phyloP scores from a whole-genome alignment of 2,888 invertebrate genomes.

The Agrochola macilenta region DNA sequence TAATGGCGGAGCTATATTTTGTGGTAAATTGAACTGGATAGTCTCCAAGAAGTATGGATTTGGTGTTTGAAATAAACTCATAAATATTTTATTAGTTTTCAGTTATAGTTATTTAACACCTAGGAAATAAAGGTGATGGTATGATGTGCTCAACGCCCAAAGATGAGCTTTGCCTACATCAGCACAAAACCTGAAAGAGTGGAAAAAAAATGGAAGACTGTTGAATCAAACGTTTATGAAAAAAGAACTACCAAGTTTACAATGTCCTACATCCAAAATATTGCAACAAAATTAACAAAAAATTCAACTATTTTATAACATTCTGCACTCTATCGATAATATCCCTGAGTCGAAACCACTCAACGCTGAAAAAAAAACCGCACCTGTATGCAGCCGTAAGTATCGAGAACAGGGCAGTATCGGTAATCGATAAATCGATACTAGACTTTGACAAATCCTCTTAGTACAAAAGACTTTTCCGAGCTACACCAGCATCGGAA shows the following conservation, averaged over 20 bases:
- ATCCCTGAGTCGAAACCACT: background rate
- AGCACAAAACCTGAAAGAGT: background rate
- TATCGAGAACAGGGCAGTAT: slow-evolving; percentile 13
- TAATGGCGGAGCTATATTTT: slow-evolving; percentile 29
- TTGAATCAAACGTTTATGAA: too few species aligned
- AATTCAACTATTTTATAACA: background rate
- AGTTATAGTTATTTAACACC: background rate
- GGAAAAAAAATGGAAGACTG: background rate
- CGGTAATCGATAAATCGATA: slow-evolving; percentile 31
- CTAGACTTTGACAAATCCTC: slow-evolving; percentile 12
- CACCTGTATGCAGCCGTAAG: background rate
- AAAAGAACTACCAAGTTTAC: background rate
- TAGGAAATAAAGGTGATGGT: background rate
- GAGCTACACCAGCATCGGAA: background rate
- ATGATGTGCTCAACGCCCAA: background rate
- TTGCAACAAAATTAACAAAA: background rate
- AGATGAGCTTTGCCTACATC: background rate
- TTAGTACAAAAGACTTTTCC: background rate
- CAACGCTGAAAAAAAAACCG: background rate
- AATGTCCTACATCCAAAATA: background rate
- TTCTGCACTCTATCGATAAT: background rate
- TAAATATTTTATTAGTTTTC: slow-evolving; percentile 14
- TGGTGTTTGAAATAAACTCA: slow-evolving; percentile 4
- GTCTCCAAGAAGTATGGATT: slow-evolving; percentile 9
- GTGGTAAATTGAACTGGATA: slow-evolving; percentile 30